Conservation (phyloP, 2,797 vertebrate species). For the Mormyrus hasselquistii region DNA sequence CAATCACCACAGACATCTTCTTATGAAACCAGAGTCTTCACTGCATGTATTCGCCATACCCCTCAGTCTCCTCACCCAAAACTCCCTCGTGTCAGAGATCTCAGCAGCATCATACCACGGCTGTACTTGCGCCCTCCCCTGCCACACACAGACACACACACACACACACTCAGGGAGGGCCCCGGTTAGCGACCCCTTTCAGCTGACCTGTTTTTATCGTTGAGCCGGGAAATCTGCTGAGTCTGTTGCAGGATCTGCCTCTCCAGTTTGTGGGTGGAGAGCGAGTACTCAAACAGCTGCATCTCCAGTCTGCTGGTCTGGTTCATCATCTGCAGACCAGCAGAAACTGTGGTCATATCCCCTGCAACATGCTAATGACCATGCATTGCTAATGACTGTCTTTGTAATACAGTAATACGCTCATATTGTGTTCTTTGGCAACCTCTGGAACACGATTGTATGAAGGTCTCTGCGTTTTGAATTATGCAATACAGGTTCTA, state of each 20-base stretch:
- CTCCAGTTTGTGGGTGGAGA: conserved; percentile 71
- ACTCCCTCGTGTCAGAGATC: background rate
- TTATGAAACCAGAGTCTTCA: background rate
- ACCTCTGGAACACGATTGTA: background rate
- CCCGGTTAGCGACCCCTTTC: background rate
- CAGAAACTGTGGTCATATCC: background rate
- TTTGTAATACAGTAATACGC: background rate
- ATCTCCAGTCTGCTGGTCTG: conserved; percentile 75
- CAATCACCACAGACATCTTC: background rate
- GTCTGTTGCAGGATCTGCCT: conserved; percentile 71
- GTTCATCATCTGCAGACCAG: conserved; percentile 64
- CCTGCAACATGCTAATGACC: background rate
- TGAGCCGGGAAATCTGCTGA: conserved; percentile 68
- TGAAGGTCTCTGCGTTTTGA: background rate
- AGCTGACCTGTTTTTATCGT: conserved; percentile 70
- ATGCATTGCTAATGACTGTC: background rate
- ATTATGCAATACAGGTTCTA: background rate
- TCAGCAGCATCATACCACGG: background rate
- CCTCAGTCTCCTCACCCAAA: background rate
- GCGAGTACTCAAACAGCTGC: conserved; percentile 70
- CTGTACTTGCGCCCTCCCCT: background rate
- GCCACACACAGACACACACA: background rate
- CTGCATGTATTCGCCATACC: background rate
- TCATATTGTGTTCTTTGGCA: background rate
- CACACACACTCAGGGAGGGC: background rate